Base-by-base conservation (phyloP, 2,888 invertebrate genomes). In the Mesochorus sp. region DNA sequence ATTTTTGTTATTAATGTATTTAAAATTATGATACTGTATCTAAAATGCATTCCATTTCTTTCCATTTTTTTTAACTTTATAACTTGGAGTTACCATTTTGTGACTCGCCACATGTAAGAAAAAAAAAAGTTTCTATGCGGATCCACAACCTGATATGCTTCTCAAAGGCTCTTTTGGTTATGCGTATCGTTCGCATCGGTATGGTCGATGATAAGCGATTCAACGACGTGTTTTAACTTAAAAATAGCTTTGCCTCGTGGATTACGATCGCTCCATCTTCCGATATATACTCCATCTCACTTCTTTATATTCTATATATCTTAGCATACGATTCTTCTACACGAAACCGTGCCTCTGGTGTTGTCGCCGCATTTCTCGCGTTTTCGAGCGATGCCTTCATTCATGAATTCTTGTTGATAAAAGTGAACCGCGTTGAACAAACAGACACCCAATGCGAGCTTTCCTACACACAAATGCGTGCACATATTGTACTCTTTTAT, bases 351-450 rank as follows among this genome's bases (percentile, higher is more conserved):
- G 66, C 66, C 37, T 10, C 47, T 39, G 53, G 24, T 19, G 37
- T 39, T 62, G 37, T 12, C 39, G 47, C 53, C 42, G 61, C 68
- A 51, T 71, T 49, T 71, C 75, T n/a, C n/a, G n/a, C n/a, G 71
- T 64, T 42, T 49, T 57, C 55, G 61, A 47, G 19, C 59, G 53
- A 61, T 71, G 51, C 74, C 28, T 78, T 80, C 78, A 80, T 80
- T 79, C 80, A 78, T 80, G 53, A 76, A 79, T 76, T 76, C 66
- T 74, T 51, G 28, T 70, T 73, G 77, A 78, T 78, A 78, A 78
- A 51, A 61, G 37, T 34, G 44, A 49, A 37, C 31, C 55, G 49
- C 37, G 26, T 59, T 39, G 47, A 31, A 49, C 53, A 28, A 66
- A 59, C 59, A 61, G 42, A 71, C 59, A 55, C 44, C 44, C 28